Base-by-base conservation (phyloP, 2,797 vertebrate genomes). In the Muscicapa striata region DNA sequence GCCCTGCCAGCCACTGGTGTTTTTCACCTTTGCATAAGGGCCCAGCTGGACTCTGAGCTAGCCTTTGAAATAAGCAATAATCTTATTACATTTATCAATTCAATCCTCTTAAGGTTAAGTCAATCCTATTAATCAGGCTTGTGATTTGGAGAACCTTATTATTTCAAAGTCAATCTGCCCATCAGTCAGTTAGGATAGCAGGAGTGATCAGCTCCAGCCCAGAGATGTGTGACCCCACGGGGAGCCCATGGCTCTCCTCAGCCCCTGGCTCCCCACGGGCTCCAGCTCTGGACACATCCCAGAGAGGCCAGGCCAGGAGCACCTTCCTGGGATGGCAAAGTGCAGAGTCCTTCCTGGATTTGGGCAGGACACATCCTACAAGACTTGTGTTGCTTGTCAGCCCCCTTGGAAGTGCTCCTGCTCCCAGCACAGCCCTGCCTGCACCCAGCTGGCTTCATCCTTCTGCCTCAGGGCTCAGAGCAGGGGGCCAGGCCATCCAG, bases 101-200 rank as follows among this genome's bases (percentile, higher is more conserved):
- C 93, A 96, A 96, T 95, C 96, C 96, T 96, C 94, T 96, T 96
- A 95, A 91, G 92, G 95, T 88, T 83, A 89, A 96, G 95, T 94
- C 95, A 96, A 95, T 96, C 97, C 95, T 91, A 85, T 97, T 97
- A 94, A 95, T 95, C 84, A 87, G 91, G 76, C 94, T 97, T 92
- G 91, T 61, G 49, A 66, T 78, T 84, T 84, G 92, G 89, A 78
- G 92, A 89, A 89, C 90, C 84, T 90, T 91, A 83, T 89, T 94
- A 95, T 90, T 95, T 94, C 95, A 14, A 41, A 86, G 90, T 95
- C 94, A 83, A 23, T 92, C 80, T 94, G 38, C 84, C 77, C 63
- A 11, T 76, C 90, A 74, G 89, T 92, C 90, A n/a, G 73, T 90
- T 46, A 11, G 0, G 1, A 3, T 15, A 2, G 3, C 40, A 21